Evolutionary conservation across 2,113 vertebrate genomes (phyloP), one percentile per base, ranked within the genome.

Genomic region (Aphelocoma coerulescens): DNA sequence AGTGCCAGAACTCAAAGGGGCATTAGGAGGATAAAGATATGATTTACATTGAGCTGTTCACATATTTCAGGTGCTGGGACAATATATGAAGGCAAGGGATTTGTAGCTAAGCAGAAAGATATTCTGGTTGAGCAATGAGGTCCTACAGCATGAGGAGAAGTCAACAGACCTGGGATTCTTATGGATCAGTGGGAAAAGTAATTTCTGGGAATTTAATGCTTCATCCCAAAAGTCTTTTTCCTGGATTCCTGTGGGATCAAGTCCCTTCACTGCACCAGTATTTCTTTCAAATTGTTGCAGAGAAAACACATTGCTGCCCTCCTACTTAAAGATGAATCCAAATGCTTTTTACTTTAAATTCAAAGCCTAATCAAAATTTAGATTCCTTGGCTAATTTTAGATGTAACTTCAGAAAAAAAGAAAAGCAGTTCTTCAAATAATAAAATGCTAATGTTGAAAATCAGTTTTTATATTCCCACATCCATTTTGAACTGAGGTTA

Each of bases 401-500:
- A 30, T 76, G 19, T 9, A 51, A 62, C 35, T 83, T 80, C 46
- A 51, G 39, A 63, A 83, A 52, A 89, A 89, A 66, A 66, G 35
- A 67, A 91, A 88, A 52, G 1, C 12, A 58, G 32, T 33, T n/a
- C 41, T 78, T 88, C 54, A 75, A 72, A 91, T 80, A 93, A 91
- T 58, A 68, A 91, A 91, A 80, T 10, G 7, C 13, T 88, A 2
- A 0, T 14, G 33, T 52, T 85, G 35, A 88, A 88, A 96, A 80
- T 52, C 33, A 72, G 19, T 51, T 75, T 95, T 84, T 93, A 79
- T 35, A 65, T 61, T 87, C 49, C 26, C 26, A 54, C 17, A 51
- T 73, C 52, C 79, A 59, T 86, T 95, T 85, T 86, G 83, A 95
- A 94, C 61, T 63, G 61, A 88, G 76, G 72, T 77, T 72, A 61